Evolutionary conservation across 2,888 invertebrate genomes (phyloP).

Genomic region (Euzophera pinguis): DNA sequence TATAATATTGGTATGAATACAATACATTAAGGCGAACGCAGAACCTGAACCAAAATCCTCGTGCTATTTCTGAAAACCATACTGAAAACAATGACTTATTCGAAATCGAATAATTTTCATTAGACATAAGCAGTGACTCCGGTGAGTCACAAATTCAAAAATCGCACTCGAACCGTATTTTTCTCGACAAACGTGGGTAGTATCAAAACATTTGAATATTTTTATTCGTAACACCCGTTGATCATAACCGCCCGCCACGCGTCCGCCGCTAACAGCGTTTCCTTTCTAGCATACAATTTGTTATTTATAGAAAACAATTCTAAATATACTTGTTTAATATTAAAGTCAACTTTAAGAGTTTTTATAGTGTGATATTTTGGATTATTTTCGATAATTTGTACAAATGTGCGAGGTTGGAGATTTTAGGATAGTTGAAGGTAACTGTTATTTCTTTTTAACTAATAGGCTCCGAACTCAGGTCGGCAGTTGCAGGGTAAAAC

Average conservation of each 20-base stretch:
- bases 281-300: conserved; percentile 26
- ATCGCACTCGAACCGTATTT: no score
- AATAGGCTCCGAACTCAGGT: no score
- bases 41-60: no score
- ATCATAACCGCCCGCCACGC: background rate
- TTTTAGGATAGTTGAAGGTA: conserved; percentile 18
- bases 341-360: background rate
- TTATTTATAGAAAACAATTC: conserved; percentile 23
- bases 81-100: no score
- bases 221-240: background rate
- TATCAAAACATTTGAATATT: background rate
- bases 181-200: background rate
- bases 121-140: no score
- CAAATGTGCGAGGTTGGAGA: conserved; percentile 32
- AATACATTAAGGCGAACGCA: no score
- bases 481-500: no score
- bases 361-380: conserved; percentile 11
- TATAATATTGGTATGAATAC: no score
- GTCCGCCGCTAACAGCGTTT: background rate
- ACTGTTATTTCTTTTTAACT: background rate
- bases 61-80: no score
- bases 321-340: conserved; percentile 9
- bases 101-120: no score
- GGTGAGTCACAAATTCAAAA: no score
- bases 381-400: conserved; percentile 19